These are phyloP conservation scores for Panonychus citri DNA, from an alignment of 1,140 invertebrate species.

Conservation along the genomic window DNA sequence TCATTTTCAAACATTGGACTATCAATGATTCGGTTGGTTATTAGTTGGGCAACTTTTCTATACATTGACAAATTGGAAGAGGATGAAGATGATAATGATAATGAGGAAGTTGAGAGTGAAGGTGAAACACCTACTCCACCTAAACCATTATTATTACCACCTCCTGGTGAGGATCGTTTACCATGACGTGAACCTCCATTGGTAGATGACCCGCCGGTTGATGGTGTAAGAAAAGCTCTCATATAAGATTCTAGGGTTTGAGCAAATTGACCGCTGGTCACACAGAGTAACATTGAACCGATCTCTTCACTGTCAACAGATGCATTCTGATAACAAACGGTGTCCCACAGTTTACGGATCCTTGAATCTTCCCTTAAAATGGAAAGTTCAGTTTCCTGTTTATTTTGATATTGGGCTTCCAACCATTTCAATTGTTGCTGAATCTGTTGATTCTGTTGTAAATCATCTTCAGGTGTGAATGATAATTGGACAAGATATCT, in stretches of 20 bases:
- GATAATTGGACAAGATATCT: background rate
- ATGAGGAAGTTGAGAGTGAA: too few relatives aligned
- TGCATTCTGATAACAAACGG: slow-evolving; percentile 1
- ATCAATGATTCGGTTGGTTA: slow-evolving; percentile 1
- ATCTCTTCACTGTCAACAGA: background rate
- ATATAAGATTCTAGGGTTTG: background rate
- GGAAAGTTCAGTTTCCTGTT: background rate
- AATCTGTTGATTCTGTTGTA: background rate
- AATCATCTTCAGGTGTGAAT: background rate
- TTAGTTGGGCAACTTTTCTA: background rate
- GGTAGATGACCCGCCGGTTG: background rate
- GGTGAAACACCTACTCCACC: background rate
- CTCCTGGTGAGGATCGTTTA: background rate
- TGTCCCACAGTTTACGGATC: background rate
- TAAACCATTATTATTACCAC: background rate
- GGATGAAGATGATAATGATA: too few relatives aligned
- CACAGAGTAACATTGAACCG: background rate
- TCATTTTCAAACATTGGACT: background rate
- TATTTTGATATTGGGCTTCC: background rate
- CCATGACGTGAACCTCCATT: background rate
- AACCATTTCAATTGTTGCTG: background rate
- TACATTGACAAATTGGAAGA: background rate
- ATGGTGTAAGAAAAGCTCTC: background rate
- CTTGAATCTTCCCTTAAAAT: background rate
- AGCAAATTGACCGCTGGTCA: background rate